These are phyloP conservation scores for Sinocyclocheilus anshuiensis DNA, from an alignment of 2,113 vertebrate genomes.

Conservation along the genomic window DNA sequence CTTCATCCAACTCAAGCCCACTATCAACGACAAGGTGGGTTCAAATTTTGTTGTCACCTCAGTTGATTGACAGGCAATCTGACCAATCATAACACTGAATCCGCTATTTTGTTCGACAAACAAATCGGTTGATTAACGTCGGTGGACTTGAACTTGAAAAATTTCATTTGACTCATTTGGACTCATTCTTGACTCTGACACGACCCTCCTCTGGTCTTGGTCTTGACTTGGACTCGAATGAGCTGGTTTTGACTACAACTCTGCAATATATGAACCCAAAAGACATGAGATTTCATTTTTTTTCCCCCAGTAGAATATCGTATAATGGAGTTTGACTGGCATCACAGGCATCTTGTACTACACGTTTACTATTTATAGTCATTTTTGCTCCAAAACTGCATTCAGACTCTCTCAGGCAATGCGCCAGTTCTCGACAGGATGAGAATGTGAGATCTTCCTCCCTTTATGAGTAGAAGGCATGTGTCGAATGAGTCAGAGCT, in stretches of 20 bases:
- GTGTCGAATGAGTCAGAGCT: slow-evolving; percentile 32
- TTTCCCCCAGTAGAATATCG: neutral
- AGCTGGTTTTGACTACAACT: neutral
- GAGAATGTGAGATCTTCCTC: neutral
- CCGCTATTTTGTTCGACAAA: too few relatives aligned
- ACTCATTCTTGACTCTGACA: neutral
- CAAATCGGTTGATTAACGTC: too few relatives aligned
- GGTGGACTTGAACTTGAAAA: too few relatives aligned
- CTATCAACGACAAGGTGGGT: slow-evolving; percentile 84
- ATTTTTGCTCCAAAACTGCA: neutral
- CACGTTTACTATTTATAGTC: neutral
- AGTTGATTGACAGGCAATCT: neutral
- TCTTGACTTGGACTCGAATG: neutral
- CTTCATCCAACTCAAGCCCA: slow-evolving; percentile 77
- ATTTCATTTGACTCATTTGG: neutral
- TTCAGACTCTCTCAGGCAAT: neutral
- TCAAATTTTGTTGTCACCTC: neutral
- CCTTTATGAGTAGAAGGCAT: slow-evolving; percentile 1
- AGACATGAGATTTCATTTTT: neutral
- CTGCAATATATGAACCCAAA: neutral
- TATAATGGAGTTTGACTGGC: neutral
- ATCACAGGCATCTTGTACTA: neutral
- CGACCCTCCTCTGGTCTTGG: neutral
- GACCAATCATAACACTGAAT: too few relatives aligned
- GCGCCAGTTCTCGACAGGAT: neutral